Evolutionary conservation across 2,113 vertebrate genomes (phyloP).

Genomic region (Andinoacara biseriatus): DNA sequence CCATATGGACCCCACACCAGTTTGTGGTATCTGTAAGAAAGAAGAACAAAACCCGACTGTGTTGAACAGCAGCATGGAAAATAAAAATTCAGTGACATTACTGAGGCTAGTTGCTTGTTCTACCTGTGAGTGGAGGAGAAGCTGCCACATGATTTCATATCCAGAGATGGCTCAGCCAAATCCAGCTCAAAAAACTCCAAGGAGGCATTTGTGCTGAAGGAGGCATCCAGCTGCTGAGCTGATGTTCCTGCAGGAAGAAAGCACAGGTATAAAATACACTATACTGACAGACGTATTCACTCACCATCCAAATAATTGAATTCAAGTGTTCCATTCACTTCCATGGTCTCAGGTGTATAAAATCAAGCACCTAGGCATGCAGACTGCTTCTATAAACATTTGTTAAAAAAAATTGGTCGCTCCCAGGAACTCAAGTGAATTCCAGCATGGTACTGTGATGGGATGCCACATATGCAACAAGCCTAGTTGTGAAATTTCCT

Average conservation of each 20-base stretch:
- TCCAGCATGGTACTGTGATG: too few species aligned
- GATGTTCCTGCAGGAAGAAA: conserved; percentile 87
- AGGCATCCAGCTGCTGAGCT: conserved; percentile 96
- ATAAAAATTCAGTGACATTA: not conserved
- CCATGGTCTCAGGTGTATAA: too few species aligned
- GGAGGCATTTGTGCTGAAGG: conserved; percentile 94
- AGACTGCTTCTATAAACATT: too few species aligned
- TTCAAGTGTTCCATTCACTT: too few species aligned
- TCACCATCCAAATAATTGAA: too few species aligned
- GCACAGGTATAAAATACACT: not conserved
- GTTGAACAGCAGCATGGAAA: not conserved
- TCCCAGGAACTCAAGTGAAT: too few species aligned
- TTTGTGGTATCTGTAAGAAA: conserved; percentile 89
- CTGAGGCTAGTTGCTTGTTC: not conserved
- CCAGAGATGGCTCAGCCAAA: conserved; percentile 87
- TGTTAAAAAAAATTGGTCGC: too few species aligned
- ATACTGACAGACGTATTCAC: too few species aligned
- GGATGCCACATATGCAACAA: too few species aligned
- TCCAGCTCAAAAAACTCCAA: conserved; percentile 96
- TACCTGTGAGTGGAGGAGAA: conserved; percentile 91
- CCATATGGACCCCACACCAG: conserved; percentile 92
- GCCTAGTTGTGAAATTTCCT: too few species aligned
- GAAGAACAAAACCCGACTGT: not conserved
- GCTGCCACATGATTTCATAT: conserved; percentile 92
- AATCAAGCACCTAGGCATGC: too few species aligned